Conservation (phyloP, 2,113 vertebrate species). For the Thunnus maccoyii region DNA sequence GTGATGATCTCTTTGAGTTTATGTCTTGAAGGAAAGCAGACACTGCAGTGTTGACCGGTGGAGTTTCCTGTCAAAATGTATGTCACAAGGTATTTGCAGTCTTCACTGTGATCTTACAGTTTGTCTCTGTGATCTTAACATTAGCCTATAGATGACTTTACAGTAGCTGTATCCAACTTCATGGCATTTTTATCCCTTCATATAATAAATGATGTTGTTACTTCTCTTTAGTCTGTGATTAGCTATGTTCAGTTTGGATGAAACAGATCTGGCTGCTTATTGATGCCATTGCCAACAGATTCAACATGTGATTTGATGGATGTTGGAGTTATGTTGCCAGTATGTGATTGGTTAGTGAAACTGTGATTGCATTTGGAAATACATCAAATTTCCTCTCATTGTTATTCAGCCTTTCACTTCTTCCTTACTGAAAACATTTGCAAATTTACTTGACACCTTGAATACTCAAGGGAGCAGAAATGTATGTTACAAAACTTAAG, state of each 20-base stretch:
- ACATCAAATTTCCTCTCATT: slow-evolving; percentile 7
- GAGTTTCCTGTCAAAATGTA: too few relatives aligned
- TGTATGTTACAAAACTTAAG: background rate
- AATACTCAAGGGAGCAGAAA: background rate
- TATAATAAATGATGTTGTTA: slow-evolving; percentile 5
- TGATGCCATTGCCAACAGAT: slow-evolving; percentile 2
- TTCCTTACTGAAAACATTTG: background rate
- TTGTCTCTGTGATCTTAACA: background rate
- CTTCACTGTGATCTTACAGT: background rate
- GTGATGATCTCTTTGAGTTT: too few relatives aligned
- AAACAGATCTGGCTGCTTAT: slow-evolving; percentile 5
- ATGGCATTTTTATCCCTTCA: background rate
- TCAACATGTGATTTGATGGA: background rate
- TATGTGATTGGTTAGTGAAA: background rate
- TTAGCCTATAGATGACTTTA: too few relatives aligned
- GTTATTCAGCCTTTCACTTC: background rate
- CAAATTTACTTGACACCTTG: background rate
- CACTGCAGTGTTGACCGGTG: too few relatives aligned
- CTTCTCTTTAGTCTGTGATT: background rate
- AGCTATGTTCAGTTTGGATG: background rate
- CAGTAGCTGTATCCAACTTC: background rate
- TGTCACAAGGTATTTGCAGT: background rate
- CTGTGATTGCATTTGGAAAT: slow-evolving; percentile 19
- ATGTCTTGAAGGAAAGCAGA: too few relatives aligned
- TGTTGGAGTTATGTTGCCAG: background rate